These are phyloP conservation scores for Gambusia yucatana DNA, from an alignment of 2,797 vertebrate genomes.

Conservation along the genomic window DNA sequence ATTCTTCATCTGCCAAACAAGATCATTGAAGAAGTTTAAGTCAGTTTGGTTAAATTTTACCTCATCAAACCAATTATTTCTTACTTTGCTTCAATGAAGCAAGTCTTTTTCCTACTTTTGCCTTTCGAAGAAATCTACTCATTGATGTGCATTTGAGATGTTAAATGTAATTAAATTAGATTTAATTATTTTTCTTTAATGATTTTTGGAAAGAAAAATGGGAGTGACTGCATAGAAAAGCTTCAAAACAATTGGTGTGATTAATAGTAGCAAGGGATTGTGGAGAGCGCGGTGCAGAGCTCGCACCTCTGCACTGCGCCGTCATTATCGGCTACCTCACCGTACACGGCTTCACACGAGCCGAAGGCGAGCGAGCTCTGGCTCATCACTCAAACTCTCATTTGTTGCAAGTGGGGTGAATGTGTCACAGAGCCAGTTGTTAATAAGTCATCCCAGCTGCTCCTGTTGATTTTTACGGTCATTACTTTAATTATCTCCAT, in stretches of 20 bases:
- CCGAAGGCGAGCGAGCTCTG: slow-evolving; percentile 54
- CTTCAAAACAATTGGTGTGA: slow-evolving; percentile 5
- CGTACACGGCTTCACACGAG: slow-evolving; percentile 51
- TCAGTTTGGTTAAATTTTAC: background rate
- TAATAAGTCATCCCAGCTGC: slow-evolving; percentile 82
- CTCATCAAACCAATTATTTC: background rate
- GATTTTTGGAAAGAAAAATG: background rate
- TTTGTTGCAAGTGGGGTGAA: slow-evolving; percentile 75
- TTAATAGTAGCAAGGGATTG: slow-evolving; percentile 7
- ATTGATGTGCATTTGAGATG: background rate
- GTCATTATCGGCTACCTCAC: slow-evolving; percentile 60
- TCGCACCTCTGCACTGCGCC: slow-evolving; percentile 45
- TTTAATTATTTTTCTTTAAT: background rate
- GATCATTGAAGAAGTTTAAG: background rate
- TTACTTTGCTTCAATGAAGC: background rate
- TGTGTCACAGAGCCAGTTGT: slow-evolving; percentile 73
- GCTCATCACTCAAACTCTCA: slow-evolving; percentile 78
- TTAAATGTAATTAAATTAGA: background rate
- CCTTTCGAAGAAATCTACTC: background rate
- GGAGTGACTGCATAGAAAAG: background rate
- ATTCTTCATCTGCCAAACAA: background rate
- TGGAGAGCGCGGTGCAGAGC: slow-evolving; percentile 26
- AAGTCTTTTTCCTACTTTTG: background rate
- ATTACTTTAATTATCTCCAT: slow-evolving; percentile 81
- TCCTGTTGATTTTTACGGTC: slow-evolving; percentile 79